Evolutionary conservation across 2,888 invertebrate species (phyloP), one percentile per base, ranked within the genome.

Genomic region (Xestia sexstrigata): DNA sequence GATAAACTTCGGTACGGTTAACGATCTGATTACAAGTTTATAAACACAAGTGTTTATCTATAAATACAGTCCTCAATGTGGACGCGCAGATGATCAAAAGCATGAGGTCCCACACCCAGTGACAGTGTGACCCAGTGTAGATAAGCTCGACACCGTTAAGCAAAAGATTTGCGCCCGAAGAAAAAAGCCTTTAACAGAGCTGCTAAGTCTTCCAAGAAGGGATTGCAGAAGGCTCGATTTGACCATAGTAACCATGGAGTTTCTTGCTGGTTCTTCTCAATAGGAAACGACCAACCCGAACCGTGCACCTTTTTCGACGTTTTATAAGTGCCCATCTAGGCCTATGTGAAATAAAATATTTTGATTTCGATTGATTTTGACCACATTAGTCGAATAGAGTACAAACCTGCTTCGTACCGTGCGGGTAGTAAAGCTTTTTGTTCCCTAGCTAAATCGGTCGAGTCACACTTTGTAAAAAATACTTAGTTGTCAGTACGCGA

Each of bases 1-100:
- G 23, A n/a, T 55, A 23, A 77, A 70, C 23, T 78, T 62, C 26
- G 26, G 7, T 52, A 35, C 20, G 35, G 52, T 74, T 47, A n/a
- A 26, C 5, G n/a, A 35, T 17, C 15, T 39, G 45, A 58, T 71
- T 45, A 45, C 42, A 63, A 23, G 42, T 26, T 62, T 52, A 3
- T 23, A 13, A 17, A 23, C 4, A 26, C n/a, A 13, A 17, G 20
- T 23, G n/a, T 20, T 8, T 60, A 60, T 26, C 13, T 7, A 15
- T 30, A n/a, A 9, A 11, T 17, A 3, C n/a, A 13, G n/a, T n/a
- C 11, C n/a, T 23, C 3, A 52, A n/a, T 55, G 55, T 55, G n/a
- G 11, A 4, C n/a, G n/a, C n/a, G 1, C n/a, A 13, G 4, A n/a
- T 4, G n/a, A 3, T 11, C 13, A n/a, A n/a, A 55, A 11, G 20